Base-by-base conservation (phyloP, 1,140 invertebrate species). In the Achatina immaculata region DNA sequence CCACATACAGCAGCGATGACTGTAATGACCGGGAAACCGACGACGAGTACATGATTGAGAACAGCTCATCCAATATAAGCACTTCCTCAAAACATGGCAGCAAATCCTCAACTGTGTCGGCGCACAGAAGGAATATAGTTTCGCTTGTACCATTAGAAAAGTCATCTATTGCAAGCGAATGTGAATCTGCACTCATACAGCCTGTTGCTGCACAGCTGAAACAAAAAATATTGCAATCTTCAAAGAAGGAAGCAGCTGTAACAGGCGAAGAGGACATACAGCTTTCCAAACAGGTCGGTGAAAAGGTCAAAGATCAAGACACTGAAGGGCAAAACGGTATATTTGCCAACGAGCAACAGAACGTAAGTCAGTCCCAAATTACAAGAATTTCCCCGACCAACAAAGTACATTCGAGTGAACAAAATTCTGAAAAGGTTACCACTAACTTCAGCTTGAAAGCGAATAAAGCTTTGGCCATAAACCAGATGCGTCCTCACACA, bases 11-110 rank as follows among this genome's bases (percentile, higher is more conserved):
- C 28, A 62, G 58, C 28, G 58, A 62, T 62, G 58, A 62, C 28
- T 62, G 58, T 19, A 62, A 28, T 62, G 58, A 62, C 31, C 28
- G 31, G 28, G 58, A 62, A 62, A 62, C n/a, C 58, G 58, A 62
- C 31, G 58, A 62, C 16, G 58, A 28, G n/a, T 62, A 62, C 28
- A 62, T 1, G 4, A 62, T 31, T 16, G 58, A 62, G 6, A 62
- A 62, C 16, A 62, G 58, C 16, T 31, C 16, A 16, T 62, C 58
- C n/a, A 28, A 62, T 9, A 28, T 9, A 28, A 62, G 28, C 58
- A 62, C 58, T 2, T n/a, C 1, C n/a, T 31, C 58, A 62, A 31
- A 34, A 31, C 31, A n/a, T 6, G 58, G 16, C 11, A 62, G 58
- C 2, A 62, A 31, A 19, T 62, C 58, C 3, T 2, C 16, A 19